Conservation (phyloP, 2,888 invertebrate species). For the Eumerus sabulonum region DNA sequence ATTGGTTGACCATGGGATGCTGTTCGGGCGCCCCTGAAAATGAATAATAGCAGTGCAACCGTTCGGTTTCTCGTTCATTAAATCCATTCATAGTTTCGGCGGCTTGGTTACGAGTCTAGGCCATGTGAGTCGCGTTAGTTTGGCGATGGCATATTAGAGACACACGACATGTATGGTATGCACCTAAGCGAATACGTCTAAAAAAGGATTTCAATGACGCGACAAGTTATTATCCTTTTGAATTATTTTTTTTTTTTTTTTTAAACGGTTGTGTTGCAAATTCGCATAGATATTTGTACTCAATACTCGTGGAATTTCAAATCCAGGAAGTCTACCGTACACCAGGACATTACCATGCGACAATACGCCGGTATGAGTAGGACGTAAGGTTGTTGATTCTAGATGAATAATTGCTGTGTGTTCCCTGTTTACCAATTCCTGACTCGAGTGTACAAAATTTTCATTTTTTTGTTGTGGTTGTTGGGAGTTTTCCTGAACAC, state of each 20-base stretch:
- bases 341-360: not conserved
- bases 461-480: conserved; percentile 17
- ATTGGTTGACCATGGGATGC: conserved; percentile 61
- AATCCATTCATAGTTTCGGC: conserved; percentile 46
- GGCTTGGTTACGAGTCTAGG: not conserved
- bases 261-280: not conserved
- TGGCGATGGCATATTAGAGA: conserved; percentile 54
- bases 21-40: conserved; percentile 54
- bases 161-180: conserved; percentile 20
- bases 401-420: conserved; percentile 68
- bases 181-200: conserved; percentile 21
- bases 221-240: conserved; percentile 66
- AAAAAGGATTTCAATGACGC: conserved; percentile 47
- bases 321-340: not conserved
- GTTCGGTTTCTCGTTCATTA: conserved; percentile 65
- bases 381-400: conserved; percentile 67
- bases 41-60: conserved; percentile 67
- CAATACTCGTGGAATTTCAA: too few species aligned
- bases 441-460: conserved; percentile 52
- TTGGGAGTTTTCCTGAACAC: not conserved
- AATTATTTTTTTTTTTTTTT: conserved; percentile 11
- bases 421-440: conserved; percentile 62
- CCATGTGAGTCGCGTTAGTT: not conserved
- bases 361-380: conserved; percentile 25
- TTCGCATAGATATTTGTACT: too few species aligned